Evolutionary conservation across 2,888 invertebrate genomes (phyloP).

Genomic region (Sminthurinus aureus): DNA sequence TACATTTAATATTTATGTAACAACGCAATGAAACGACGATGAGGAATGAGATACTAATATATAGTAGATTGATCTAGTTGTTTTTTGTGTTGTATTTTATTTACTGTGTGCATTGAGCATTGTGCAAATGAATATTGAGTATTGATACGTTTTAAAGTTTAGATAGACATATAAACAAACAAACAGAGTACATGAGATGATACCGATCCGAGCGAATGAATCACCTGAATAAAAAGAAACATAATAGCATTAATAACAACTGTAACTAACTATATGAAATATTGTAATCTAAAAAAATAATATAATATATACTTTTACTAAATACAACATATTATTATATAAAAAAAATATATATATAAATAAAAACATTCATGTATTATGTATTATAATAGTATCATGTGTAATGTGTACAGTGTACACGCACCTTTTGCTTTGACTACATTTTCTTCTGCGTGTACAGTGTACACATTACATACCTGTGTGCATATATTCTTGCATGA

Average conservation of each 20-base stretch:
- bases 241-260: neutral
- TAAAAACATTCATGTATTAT: neutral
- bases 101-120: too few species aligned
- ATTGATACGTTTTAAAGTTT: too few species aligned
- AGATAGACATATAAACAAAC: neutral
- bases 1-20: too few species aligned
- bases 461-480: too few species aligned
- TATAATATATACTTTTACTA: neutral
- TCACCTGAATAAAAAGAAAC: neutral
- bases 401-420: too few species aligned
- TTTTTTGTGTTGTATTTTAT: too few species aligned
- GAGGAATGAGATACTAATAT: too few species aligned
- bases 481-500: too few species aligned
- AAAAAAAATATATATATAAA: neutral
- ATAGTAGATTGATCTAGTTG: too few species aligned
- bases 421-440: neutral
- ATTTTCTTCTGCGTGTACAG: neutral
- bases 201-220: neutral
- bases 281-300: too few species aligned
- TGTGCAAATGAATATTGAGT: too few species aligned
- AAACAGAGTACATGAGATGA: neutral
- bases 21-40: too few species aligned
- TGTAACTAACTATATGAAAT: neutral
- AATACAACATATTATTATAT: neutral
- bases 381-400: neutral